A percentile compares a stretch with the other conserved stretches of the same genome.
Evolutionary conservation across 1,140 invertebrate genomes (phyloP).

Genomic region (Bactericera cockerelli): DNA sequence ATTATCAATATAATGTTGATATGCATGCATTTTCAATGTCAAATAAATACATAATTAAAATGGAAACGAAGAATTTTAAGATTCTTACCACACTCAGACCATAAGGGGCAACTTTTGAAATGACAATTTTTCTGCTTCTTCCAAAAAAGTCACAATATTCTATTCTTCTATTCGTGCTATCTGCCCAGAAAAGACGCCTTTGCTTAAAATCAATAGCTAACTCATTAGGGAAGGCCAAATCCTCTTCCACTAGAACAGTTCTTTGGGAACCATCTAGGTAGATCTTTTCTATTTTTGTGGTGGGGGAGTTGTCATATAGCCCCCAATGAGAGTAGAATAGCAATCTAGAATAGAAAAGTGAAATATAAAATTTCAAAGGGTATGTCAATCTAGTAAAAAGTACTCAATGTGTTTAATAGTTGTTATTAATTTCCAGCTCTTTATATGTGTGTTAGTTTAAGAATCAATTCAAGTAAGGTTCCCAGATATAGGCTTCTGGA

Average conservation of each 20-base stretch:
- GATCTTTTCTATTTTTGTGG: conserved; percentile 66
- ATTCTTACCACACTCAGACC: conserved; percentile 52
- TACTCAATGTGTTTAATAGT: too few relatives aligned
- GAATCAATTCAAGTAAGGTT: too few relatives aligned
- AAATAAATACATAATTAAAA: too few relatives aligned
- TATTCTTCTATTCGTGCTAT: conserved; percentile 76
- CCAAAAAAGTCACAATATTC: conserved; percentile 77
- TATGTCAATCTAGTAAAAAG: too few relatives aligned
- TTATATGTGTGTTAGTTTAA: too few relatives aligned
- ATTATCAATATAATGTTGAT: too few relatives aligned
- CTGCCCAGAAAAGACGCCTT: conserved; percentile 72
- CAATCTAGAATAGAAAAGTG: conserved; percentile 33
- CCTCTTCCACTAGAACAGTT: conserved; percentile 56
- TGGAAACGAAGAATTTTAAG: too few relatives aligned
- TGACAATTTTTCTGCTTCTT: conserved; percentile 50
- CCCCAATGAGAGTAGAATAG: conserved; percentile 90
- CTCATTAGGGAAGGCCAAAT: conserved; percentile 81
- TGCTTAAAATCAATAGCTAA: conserved; percentile 71
- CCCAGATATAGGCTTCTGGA: too few relatives aligned
- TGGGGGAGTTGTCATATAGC: conserved; percentile 28
- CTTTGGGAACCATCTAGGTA: conserved; percentile 66
- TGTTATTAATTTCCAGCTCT: too few relatives aligned
- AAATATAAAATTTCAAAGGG: too few relatives aligned
- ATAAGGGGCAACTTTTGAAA: conserved; percentile 53
- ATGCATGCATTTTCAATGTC: too few relatives aligned